Conservation (phyloP, 64 coral and sea anemone genomes). For the Exaiptasia diaphana region DNA sequence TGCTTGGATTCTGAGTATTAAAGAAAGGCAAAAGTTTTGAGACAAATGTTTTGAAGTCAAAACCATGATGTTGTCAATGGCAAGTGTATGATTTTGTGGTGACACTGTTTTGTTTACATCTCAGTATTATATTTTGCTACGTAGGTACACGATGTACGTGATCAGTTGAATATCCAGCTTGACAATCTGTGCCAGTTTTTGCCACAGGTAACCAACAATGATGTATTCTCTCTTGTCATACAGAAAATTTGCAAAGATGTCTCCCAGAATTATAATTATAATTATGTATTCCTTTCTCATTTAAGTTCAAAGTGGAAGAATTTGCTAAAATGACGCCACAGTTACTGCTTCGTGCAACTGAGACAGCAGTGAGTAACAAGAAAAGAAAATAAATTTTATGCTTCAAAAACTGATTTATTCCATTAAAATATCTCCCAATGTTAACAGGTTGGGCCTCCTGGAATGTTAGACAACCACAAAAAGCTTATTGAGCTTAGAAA, state of each 20-base stretch:
- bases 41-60: too few relatives aligned
- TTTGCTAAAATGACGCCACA: constrained; percentile 99
- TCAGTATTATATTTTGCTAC: too few relatives aligned
- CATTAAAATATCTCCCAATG: not conserved
- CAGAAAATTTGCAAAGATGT: too few relatives aligned
- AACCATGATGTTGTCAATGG: too few relatives aligned
- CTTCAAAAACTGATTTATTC: not conserved
- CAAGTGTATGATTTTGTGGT: too few relatives aligned
- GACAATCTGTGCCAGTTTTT: constrained; percentile 94
- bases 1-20: too few relatives aligned
- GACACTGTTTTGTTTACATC: not conserved
- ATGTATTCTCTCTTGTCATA: too few relatives aligned
- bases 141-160: constrained; percentile 86
- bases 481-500: constrained; percentile 85
- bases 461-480: constrained; percentile 87
- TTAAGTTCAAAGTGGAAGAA: constrained; percentile 83
- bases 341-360: constrained; percentile 74
- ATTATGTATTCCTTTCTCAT: not conserved
- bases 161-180: constrained; percentile 81
- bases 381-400: not conserved
- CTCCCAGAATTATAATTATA: not conserved
- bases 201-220: constrained; percentile 67
- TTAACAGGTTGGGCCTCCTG: constrained; percentile 83
- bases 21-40: too few relatives aligned
- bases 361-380: constrained; percentile 79